Evolutionary conservation across 2,888 invertebrate species (phyloP), one percentile per base, ranked within the genome.

Genomic region (Idaea dimidiata): DNA sequence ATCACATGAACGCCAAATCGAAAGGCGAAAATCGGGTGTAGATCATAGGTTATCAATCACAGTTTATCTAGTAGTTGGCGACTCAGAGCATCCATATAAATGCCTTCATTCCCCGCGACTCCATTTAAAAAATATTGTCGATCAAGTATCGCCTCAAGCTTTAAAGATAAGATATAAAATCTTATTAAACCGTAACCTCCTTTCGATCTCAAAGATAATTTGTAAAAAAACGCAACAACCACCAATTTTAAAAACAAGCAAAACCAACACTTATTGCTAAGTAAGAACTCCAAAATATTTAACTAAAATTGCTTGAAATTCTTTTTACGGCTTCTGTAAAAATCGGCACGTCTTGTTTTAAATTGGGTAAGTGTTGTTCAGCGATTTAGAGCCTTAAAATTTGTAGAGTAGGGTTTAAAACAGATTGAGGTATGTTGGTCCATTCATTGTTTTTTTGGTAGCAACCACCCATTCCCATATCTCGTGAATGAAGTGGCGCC

Each of bases 401-500:
- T 0, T 0, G 0, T 10, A 0, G 0, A 0, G 4, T 70, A 74
- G 32, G 59, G 71, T 68, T 2, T 32, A 16, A 56, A 67, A 77
- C 76, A 0, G 5, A 0, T 17, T 72, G 61, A 0, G 14, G 16
- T 1, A 0, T 16, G 0, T 1, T 0, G 1, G 17, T 63, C 66
- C 74, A 76, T 76, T 81, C 72, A 76, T 62, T 69, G 65, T 79
- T 79, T 79, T 77, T 79, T 81, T 76, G 72, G 72, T 70, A 63
- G 67, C 72, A 75, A 66, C 79, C 79, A 78, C 76, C 77, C 80
- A 80, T 81, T 79, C 76, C 77, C 80, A 80, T 81, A 79, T 73
- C 77, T 78, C 73, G 77, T 84, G 78, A 85, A 84, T 86, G 85
- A 82, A 74, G 74, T 79, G 84, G 85, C 84, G 85, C 85, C 84